Evolutionary conservation across 2,797 vertebrate genomes (phyloP), one percentile per base, ranked within the genome.

Genomic region (Sebastes aleutianus): DNA sequence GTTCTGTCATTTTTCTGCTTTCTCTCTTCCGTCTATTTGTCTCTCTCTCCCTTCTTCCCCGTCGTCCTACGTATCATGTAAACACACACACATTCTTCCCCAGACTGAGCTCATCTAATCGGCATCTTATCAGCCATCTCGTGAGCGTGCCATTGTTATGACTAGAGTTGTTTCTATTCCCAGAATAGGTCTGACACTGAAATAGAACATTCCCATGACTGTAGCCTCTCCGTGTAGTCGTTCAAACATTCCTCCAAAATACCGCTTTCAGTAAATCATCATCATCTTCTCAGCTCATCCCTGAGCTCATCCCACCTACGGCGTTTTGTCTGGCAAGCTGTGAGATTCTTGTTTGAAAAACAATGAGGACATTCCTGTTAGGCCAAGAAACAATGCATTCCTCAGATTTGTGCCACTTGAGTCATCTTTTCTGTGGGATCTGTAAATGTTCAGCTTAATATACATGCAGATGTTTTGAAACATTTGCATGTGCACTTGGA

Each of bases 101-200:
- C 31, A 75, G 78, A 70, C 82, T 91, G 88, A 92, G 87, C 87
- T 94, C 91, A 92, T 92, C 90, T 88, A 80, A 89, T 91, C 86
- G 86, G 90, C 88, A 90, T 93, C 89, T 93, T 91, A 94, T 94
- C 93, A 79, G 88, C 77, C 86, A 85, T 91, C 89, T 89, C 83
- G 85, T 65, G 81, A 93, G 88, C 81, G 77, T 88, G 91, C 86
- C 73, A 20, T 88, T 94, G 93, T 94, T 94, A 91, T 94, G 94
- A 91, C 92, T 91, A 34, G 83, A 76, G 82, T 78, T 84, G 89
- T 91, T 93, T 91, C 90, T 91, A 78, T 91, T 93, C 89, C 90
- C 90, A 92, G 90, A 90, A 93, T 76, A 85, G 87, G 76, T 63
- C 80, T 63, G 85, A 92, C 87, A 87, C 92, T 88, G 79, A 95